Evolutionary conservation across 2,888 invertebrate genomes (phyloP), one percentile per base, ranked within the genome.

Genomic region (Lasius platythorax): DNA sequence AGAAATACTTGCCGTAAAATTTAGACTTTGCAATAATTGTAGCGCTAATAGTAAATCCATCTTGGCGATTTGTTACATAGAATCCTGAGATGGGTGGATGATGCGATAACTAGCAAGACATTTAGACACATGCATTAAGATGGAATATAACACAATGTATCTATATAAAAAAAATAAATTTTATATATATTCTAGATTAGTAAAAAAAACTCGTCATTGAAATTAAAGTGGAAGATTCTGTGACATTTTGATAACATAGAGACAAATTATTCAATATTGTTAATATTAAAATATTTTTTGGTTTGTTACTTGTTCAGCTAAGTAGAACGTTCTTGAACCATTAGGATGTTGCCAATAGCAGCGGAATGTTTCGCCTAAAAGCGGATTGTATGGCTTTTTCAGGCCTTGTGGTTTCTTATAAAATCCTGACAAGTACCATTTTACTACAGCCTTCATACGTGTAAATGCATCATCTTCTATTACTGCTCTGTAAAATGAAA

Each of bases 331-430:
- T 86, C 98, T 97, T 28, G 97, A 97, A 73, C 97, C 97, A 78
- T 97, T 97, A 0, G 96, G 96, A 95, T 99, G 98, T 88, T 97
- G 96, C 99, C 99, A 99, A 94, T 97, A 98, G 93, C 99, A 99
- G 0, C 99, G 96, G 95, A 98, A 99, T 0, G 97, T 97, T 95
- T 99, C 99, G 0, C 99, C 99, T 70, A 99, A 96, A 76, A 99
- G 98, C 0, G 99, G 99, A 96, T 99, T 99, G 94, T 99, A 99
- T 0, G 99, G 99, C 94, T 99, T 99, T 95, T 99, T 99, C 68
- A 99, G 96, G 4, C 99, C 99, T 95, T 98, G 98, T 0, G 99
- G 99, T 94, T 99, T 99, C 91, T 98, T 97, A 95, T 99, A 98
- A 93, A 99, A 97, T 1, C 99, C 99, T 0, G 98, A 98, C 43